Evolutionary conservation across 2,113 vertebrate species (phyloP).

Genomic region (Tor tambroides): DNA sequence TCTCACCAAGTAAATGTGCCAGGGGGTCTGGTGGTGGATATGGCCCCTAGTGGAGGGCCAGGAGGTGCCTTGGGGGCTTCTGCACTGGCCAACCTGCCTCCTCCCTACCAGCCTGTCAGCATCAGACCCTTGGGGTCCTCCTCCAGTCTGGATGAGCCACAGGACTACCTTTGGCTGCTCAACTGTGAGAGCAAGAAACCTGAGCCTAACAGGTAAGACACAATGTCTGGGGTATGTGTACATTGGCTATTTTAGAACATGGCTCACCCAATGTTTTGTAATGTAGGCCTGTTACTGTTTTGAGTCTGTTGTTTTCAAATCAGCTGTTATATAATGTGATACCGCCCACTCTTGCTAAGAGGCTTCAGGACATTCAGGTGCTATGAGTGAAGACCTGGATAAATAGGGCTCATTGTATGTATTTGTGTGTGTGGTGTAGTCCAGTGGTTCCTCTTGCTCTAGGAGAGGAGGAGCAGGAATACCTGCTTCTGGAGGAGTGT

Average conservation of each 20-base stretch:
- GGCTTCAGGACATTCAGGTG: background rate
- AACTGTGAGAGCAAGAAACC: constrained; percentile 99
- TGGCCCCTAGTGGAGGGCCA: constrained; percentile 76
- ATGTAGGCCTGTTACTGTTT: background rate
- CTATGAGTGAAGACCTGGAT: background rate
- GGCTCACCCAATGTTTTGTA: background rate
- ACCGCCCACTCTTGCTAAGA: background rate
- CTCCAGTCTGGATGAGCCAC: constrained; percentile 91
- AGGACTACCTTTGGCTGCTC: constrained; percentile 95
- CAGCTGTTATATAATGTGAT: background rate
- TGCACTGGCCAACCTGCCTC: constrained; percentile 77
- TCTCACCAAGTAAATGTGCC: constrained; percentile 73
- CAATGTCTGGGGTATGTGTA: background rate
- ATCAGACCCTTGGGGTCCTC: constrained; percentile 86
- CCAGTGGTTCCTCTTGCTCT: constrained; percentile 73
- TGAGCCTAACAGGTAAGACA: constrained; percentile 86
- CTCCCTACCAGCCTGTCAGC: constrained; percentile 92
- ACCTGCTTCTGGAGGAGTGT: constrained; percentile 98
- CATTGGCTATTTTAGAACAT: background rate
- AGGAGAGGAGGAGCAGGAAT: constrained; percentile 89
- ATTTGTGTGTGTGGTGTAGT: constrained; percentile 32
- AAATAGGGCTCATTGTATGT: constrained; percentile 32
- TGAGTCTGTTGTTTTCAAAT: background rate
- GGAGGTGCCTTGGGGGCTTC: constrained; percentile 74
- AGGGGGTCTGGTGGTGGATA: constrained; percentile 79